Percentiles rank a stretch among this genome's conserved stretches.
These are phyloP conservation scores for Glossophaga mutica DNA, from an alignment of 2,797 vertebrate species.

Conservation along the genomic window DNA sequence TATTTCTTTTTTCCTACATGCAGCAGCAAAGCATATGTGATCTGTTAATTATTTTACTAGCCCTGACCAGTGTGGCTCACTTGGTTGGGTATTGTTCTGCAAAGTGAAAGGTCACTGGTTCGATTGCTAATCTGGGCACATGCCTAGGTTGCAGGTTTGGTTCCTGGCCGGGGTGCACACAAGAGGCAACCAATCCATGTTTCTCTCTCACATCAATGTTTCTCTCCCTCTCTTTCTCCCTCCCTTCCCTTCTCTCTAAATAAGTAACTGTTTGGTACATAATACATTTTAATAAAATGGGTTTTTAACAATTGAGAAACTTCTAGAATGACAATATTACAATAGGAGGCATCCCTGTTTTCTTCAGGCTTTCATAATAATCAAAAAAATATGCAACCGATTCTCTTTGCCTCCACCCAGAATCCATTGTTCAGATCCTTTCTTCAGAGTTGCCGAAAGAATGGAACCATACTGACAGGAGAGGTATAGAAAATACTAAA, in stretches of 20 bases:
- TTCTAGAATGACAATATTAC: neutral
- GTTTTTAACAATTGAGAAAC: neutral
- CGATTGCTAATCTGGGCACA: too few species aligned
- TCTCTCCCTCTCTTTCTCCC: neutral
- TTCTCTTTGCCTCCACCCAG: neutral
- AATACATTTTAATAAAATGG: neutral
- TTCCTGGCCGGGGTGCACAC: neutral
- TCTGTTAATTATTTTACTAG: slow-evolving; percentile 38
- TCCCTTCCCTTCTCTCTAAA: neutral
- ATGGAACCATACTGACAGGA: neutral
- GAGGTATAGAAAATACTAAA: neutral
- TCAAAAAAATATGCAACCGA: neutral
- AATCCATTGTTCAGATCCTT: neutral
- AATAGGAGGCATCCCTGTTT: neutral
- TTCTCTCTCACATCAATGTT: neutral
- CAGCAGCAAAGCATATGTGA: neutral
- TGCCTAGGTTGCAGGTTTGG: too few species aligned
- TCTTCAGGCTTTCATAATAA: neutral
- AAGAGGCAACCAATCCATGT: neutral
- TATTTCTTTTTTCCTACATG: slow-evolving; percentile 27
- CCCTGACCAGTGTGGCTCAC: neutral
- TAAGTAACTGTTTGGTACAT: neutral
- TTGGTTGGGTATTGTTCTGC: neutral
- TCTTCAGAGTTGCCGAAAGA: neutral
- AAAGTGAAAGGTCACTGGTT: neutral